A percentile compares a stretch with the other conserved stretches of the same genome.
These are phyloP conservation scores for Drosophila rhopaloa DNA, from an alignment of 1,140 invertebrate genomes.

Conservation along the genomic window DNA sequence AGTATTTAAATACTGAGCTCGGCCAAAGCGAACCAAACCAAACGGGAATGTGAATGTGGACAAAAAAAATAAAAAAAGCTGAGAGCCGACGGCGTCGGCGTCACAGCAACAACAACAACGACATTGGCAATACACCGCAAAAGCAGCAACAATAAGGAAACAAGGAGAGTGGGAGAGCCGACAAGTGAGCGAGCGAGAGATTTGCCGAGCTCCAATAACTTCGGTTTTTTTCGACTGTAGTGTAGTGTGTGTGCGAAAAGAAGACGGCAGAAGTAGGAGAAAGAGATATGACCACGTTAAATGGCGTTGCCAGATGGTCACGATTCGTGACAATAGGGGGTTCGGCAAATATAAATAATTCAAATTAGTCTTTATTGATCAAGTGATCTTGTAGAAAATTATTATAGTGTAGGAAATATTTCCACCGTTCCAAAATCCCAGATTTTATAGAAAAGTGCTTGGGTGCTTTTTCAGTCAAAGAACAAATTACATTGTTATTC, in stretches of 20 bases:
- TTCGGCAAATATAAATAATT: too few relatives aligned
- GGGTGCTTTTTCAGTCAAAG: too few relatives aligned
- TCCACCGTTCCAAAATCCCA: too few relatives aligned
- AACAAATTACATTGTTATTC: too few relatives aligned
- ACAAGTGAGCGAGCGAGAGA: constrained; percentile 26
- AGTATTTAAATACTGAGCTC: constrained; percentile 73
- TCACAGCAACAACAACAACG: background rate
- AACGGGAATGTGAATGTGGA: constrained; percentile 27
- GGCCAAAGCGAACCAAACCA: constrained; percentile 40
- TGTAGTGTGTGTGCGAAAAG: constrained; percentile 22
- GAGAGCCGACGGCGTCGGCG: constrained; percentile 18
- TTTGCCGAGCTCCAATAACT: constrained; percentile 37
- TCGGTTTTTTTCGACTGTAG: constrained; percentile 16
- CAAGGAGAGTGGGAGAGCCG: constrained; percentile 25
- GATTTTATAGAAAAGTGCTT: too few relatives aligned
- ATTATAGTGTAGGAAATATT: too few relatives aligned
- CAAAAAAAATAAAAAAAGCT: constrained; percentile 9
- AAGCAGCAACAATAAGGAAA: constrained; percentile 16
- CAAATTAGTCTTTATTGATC: background rate
- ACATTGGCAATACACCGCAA: constrained; percentile 12
- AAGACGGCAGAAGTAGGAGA: constrained; percentile 27
- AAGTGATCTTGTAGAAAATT: background rate
- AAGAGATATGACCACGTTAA: constrained; percentile 34
- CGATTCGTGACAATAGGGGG: too few relatives aligned
- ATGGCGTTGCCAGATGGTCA: constrained; percentile 21